Conservation (phyloP, 1,140 invertebrate species). For the Platyscapa corneri region DNA sequence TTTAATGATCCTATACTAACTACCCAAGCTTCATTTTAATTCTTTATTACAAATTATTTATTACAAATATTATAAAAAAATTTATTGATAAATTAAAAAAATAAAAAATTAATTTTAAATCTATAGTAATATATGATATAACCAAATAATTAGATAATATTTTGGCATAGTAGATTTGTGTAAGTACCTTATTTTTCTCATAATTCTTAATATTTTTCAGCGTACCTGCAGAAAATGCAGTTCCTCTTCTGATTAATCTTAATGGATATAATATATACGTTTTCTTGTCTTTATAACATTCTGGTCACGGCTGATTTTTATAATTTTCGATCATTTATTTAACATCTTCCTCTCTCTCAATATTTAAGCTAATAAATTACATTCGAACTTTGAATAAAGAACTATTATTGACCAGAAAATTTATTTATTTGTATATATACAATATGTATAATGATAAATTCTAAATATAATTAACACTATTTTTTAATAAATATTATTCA, state of each 20-base stretch:
- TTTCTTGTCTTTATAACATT: background rate
- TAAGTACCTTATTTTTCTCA: background rate
- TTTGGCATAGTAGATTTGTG: background rate
- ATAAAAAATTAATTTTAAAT: too few relatives aligned
- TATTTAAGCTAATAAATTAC: background rate
- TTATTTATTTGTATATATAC: background rate
- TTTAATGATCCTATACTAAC: slow-evolving; percentile 19
- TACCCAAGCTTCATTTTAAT: background rate
- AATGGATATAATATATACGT: background rate
- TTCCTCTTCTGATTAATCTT: slow-evolving; percentile 37
- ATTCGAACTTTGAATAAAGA: background rate
- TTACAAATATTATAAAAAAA: too few relatives aligned
- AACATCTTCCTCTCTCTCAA: background rate
- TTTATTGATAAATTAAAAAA: too few relatives aligned
- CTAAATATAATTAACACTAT: background rate
- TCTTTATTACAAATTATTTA: too few relatives aligned
- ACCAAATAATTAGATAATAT: background rate
- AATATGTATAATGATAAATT: background rate
- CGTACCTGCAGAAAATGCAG: slow-evolving; percentile 61
- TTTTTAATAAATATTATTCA: too few relatives aligned
- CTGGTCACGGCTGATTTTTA: background rate
- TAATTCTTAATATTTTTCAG: slow-evolving; percentile 48
- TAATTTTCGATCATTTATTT: background rate
- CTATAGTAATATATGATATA: too few relatives aligned
- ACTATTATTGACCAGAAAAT: background rate